Evolutionary conservation across 1,140 invertebrate genomes (phyloP).

Genomic region (Myzus persicae): DNA sequence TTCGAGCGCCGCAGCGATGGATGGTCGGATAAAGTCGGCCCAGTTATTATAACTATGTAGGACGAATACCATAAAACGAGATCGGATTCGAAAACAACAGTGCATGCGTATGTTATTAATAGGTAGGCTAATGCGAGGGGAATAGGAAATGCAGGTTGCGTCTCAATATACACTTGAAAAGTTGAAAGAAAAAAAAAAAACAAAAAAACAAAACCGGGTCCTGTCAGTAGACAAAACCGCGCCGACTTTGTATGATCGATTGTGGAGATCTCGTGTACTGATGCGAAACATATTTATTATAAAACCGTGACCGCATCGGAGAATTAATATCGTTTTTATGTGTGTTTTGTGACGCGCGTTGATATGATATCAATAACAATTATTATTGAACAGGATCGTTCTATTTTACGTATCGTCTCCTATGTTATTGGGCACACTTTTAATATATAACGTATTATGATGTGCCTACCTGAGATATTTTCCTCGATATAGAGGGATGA

Average conservation of each 20-base stretch:
- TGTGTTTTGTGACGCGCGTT: background rate
- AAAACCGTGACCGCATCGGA: background rate
- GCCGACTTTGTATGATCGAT: slow-evolving; percentile 45
- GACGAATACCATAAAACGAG: slow-evolving; percentile 39
- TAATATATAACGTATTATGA: too few relatives aligned
- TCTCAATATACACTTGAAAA: slow-evolving; percentile 3
- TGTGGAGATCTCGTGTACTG: slow-evolving; percentile 36
- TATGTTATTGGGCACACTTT: too few relatives aligned
- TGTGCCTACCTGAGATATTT: too few relatives aligned
- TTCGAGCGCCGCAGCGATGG: slow-evolving; percentile 24
- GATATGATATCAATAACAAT: background rate
- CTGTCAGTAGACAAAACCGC: slow-evolving; percentile 15
- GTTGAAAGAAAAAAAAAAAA: background rate
- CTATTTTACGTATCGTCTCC: background rate
- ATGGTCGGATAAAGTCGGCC: slow-evolving; percentile 30
- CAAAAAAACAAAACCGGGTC: slow-evolving; percentile 30
- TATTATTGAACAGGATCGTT: background rate
- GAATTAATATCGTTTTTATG: background rate
- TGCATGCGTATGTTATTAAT: slow-evolving; percentile 27
- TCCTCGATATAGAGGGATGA: too few relatives aligned
- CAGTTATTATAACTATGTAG: slow-evolving; percentile 47
- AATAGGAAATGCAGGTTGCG: slow-evolving; percentile 22
- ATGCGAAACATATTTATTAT: slow-evolving; percentile 22
- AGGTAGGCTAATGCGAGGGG: slow-evolving; percentile 39
- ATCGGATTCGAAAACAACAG: slow-evolving; percentile 47